Percentiles rank a stretch among this genome's conserved stretches.
These are phyloP conservation scores for Callocephalon fimbriatum DNA, from an alignment of 2,113 vertebrate genomes.

Conservation along the genomic window DNA sequence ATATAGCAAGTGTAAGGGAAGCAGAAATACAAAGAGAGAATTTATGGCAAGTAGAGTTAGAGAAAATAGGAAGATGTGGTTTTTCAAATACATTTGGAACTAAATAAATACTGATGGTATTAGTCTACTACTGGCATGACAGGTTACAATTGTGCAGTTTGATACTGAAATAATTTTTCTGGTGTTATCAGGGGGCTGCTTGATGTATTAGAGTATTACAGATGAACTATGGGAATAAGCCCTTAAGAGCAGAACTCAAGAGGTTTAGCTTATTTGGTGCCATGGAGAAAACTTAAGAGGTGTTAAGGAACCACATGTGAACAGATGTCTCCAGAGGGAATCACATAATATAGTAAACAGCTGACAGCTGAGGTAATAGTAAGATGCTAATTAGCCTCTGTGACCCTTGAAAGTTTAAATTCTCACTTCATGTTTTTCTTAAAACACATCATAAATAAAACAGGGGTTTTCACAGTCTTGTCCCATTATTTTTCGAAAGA, in stretches of 20 bases:
- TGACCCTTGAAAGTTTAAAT: not conserved
- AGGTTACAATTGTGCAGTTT: not conserved
- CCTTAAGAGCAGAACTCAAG: not conserved
- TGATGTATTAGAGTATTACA: not conserved
- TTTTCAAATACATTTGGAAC: slow-evolving; percentile 42
- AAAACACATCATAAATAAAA: not conserved
- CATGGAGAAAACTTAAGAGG: not conserved
- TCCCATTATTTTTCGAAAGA: not conserved
- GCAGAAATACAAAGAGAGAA: not conserved
- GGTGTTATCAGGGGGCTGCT: not conserved
- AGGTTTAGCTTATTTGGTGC: not conserved
- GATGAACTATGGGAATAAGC: not conserved
- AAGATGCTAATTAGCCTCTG: not conserved
- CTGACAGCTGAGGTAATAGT: not conserved
- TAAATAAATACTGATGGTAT: slow-evolving; percentile 7
- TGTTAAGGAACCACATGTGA: not conserved
- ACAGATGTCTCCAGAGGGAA: not conserved
- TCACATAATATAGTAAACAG: not conserved
- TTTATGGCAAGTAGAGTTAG: not conserved
- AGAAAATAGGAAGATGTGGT: slow-evolving; percentile 46
- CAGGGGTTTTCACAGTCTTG: not conserved
- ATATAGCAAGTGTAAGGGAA: not conserved
- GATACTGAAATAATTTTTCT: not conserved
- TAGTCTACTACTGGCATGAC: fast-evolving
- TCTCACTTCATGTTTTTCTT: not conserved